Percentiles rank a stretch among this genome's conserved stretches.
These are phyloP conservation scores for Nothura maculosa DNA, from an alignment of 2,797 vertebrate species.

Conservation along the genomic window DNA sequence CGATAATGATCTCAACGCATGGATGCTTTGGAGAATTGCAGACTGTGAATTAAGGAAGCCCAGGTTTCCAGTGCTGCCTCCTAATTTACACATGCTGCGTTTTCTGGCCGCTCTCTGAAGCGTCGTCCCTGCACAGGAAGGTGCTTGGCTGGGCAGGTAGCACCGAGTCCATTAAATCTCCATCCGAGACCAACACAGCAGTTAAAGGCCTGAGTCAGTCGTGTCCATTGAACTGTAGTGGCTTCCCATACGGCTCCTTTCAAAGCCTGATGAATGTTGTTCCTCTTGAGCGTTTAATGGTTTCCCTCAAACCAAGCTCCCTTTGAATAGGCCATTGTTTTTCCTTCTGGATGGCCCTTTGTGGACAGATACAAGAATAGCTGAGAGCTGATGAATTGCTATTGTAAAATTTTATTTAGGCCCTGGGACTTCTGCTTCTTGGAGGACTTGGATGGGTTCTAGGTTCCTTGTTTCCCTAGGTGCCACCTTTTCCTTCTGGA, in stretches of 20 bases:
- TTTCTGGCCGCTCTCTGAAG: not conserved
- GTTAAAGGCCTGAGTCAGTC: not conserved
- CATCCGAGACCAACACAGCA: not conserved
- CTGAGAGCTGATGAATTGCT: slow-evolving; percentile 36
- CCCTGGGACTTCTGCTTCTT: not conserved
- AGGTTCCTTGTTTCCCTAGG: not conserved
- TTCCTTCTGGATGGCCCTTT: slow-evolving; percentile 17
- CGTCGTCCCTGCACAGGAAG: not conserved
- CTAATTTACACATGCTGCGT: rapidly evolving
- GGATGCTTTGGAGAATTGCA: not conserved
- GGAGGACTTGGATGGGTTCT: not conserved
- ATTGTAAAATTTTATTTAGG: not conserved
- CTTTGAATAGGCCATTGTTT: slow-evolving; percentile 64
- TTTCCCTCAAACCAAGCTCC: slow-evolving; percentile 33
- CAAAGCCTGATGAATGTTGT: slow-evolving; percentile 20
- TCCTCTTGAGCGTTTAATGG: slow-evolving; percentile 34
- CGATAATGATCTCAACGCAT: not conserved
- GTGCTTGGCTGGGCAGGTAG: not conserved
- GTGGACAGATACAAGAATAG: slow-evolving; percentile 55
- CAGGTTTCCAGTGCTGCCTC: not conserved
- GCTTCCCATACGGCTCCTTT: not conserved
- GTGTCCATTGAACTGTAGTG: not conserved
- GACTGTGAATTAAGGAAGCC: not conserved
- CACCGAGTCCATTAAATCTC: not conserved
- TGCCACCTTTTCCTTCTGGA: not conserved